These are phyloP conservation scores for Zele albiditarsus DNA, from an alignment of 2,888 invertebrate species.

Conservation along the genomic window DNA sequence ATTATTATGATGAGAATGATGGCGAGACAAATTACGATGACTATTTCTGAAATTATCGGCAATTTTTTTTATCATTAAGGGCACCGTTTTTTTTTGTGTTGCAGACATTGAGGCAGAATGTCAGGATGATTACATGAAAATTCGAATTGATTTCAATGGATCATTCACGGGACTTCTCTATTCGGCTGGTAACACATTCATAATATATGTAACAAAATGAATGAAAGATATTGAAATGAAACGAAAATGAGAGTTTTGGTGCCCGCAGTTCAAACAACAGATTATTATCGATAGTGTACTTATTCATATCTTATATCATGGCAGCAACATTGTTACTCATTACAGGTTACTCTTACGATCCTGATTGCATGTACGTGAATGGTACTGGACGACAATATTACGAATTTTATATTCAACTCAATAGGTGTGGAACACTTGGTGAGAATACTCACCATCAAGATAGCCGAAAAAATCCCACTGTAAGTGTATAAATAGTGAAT, in stretches of 20 bases:
- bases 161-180: constrained; percentile 91
- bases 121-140: constrained; percentile 97
- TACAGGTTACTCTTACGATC: constrained; percentile 92
- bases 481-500: constrained; percentile 72
- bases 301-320: constrained; percentile 18
- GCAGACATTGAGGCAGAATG: constrained; percentile 96
- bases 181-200: constrained; percentile 82
- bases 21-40: too few relatives aligned
- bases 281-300: constrained; percentile 35
- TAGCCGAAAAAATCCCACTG: constrained; percentile 88
- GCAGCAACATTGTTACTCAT: constrained; percentile 59
- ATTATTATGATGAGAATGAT: too few relatives aligned
- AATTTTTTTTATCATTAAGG: constrained; percentile 43
- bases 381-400: constrained; percentile 93
- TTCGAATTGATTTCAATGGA: constrained; percentile 92
- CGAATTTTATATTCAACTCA: constrained; percentile 94
- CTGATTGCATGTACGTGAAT: constrained; percentile 95
- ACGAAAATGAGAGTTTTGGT: too few relatives aligned
- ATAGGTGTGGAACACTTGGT: constrained; percentile 92
- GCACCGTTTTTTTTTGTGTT: constrained; percentile 62
- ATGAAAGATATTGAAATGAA: neutral
- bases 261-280: neutral
- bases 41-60: neutral
- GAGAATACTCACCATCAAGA: constrained; percentile 91
- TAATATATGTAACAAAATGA: neutral